Evolutionary conservation across 2,113 vertebrate genomes (phyloP), one percentile per base, ranked within the genome.

Genomic region (Phocoena sinus): DNA sequence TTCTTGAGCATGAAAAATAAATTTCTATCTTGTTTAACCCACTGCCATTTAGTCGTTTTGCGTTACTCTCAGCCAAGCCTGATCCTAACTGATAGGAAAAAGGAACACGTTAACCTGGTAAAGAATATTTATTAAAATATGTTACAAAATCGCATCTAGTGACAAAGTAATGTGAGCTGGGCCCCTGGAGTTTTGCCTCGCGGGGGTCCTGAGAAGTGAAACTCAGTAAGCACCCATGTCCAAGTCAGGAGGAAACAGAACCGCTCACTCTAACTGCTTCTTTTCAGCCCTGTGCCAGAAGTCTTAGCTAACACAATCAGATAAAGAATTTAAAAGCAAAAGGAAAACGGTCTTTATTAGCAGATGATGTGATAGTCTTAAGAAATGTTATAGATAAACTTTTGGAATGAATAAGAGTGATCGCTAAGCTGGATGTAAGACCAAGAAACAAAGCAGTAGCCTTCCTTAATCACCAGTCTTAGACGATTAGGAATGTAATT

Each of bases 321-420:
- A 68, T 77, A 53, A 67, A 83, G 56, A 90, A 79, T 50, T 90
- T 80, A 73, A 92, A 96, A 97, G 20, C 58, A 62, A 79, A 73
- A 87, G 25, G 71, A 91, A 94, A 89, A 38, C 8, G 41, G 5
- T 84, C 44, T 13, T 63, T 50, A 87, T 56, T 83, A 90, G 2
- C 12, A 79, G n/a, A 31, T 67, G 41, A 25, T 65, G 25, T n/a
- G 70, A 60, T 25, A 60, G 62, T 21, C 28, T 82, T 74, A 79
- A 38, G n/a, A 62, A 31, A 88, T 23, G 62, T 90, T 71, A 83
- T 47, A 50, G 38, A 26, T 15, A 76, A 83, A 76, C 31, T 96
- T 44, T 83, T 73, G 17, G 62, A 80, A 88, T 91, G 65, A 89
- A 44, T 73, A 67, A 95, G 53, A 70, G 10, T 47, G 11, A 71